Percentiles rank a stretch among this genome's conserved stretches.
These are phyloP conservation scores for Otis tarda DNA, from an alignment of 2,113 vertebrate genomes.

Conservation along the genomic window DNA sequence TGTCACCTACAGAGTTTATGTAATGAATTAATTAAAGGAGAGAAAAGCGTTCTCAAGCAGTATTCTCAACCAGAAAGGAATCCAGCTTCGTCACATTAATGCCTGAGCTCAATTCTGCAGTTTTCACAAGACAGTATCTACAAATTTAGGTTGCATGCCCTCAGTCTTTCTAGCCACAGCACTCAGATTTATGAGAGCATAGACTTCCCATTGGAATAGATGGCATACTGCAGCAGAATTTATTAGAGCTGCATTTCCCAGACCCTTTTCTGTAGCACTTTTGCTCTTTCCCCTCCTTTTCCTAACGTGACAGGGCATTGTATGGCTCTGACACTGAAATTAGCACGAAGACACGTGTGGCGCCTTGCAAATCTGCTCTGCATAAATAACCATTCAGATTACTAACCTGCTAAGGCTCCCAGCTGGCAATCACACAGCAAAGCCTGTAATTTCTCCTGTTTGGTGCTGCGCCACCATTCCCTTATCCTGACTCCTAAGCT, in stretches of 20 bases:
- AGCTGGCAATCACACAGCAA: background rate
- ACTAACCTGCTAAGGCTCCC: conserved; percentile 11
- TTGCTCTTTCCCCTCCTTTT: background rate
- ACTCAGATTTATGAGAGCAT: conserved; percentile 6
- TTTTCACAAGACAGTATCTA: background rate
- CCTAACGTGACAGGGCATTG: background rate
- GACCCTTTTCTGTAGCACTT: background rate
- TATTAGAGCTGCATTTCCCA: conserved; percentile 16
- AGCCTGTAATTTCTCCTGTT: background rate
- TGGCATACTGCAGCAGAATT: conserved; percentile 24
- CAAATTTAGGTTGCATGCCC: background rate
- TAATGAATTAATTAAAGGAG: background rate
- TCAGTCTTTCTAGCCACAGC: conserved; percentile 30
- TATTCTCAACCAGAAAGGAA: background rate
- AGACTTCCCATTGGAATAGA: conserved; percentile 35
- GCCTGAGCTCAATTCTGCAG: background rate
- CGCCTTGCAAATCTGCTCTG: conserved; percentile 24
- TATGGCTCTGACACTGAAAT: conserved; percentile 4
- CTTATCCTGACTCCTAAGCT: conserved; percentile 11
- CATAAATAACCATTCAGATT: conserved; percentile 18
- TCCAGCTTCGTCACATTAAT: background rate
- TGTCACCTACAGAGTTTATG: background rate
- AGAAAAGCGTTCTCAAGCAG: background rate
- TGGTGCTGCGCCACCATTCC: background rate
- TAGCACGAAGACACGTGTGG: background rate